A percentile compares a stretch with the other conserved stretches of the same genome.
phyloP scores from a whole-genome alignment of 2,888 invertebrate species.

The Coleophora deauratella region DNA sequence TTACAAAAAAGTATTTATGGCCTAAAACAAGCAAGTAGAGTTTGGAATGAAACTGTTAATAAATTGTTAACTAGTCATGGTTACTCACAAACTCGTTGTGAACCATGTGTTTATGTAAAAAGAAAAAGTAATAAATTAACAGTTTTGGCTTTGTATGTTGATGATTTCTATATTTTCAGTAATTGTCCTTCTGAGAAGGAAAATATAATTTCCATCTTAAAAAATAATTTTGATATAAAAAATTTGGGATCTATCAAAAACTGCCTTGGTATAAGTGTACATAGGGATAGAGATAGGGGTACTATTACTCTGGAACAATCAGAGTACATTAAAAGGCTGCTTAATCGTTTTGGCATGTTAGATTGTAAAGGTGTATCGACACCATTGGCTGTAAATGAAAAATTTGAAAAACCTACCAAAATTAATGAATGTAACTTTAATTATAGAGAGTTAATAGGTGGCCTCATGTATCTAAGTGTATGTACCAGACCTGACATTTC shows the following conservation, averaged over 20 bases:
- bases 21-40: conserved; percentile 17
- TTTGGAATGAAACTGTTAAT: conserved; percentile 17
- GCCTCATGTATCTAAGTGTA: not conserved
- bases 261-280: not conserved
- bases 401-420: not conserved
- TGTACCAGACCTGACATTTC: not conserved
- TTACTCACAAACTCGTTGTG: conserved; percentile 9
- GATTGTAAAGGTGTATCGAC: not conserved
- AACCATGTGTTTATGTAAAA: conserved; percentile 15
- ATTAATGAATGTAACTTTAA: not conserved
- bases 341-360: not conserved
- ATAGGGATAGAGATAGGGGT: not conserved
- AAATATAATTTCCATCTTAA: not conserved
- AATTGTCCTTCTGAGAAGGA: not conserved
- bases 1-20: conserved; percentile 19
- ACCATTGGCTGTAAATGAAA: not conserved
- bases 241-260: not conserved
- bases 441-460: not conserved
- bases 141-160: conserved; percentile 18
- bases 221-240: not conserved
- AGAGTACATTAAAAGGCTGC: not conserved
- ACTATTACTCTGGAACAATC: not conserved
- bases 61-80: conserved; percentile 7
- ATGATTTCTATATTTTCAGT: conserved; percentile 17
- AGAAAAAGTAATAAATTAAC: conserved; percentile 3